Conservation (phyloP, 1,140 invertebrate species). For the Sarcophaga bullata region DNA sequence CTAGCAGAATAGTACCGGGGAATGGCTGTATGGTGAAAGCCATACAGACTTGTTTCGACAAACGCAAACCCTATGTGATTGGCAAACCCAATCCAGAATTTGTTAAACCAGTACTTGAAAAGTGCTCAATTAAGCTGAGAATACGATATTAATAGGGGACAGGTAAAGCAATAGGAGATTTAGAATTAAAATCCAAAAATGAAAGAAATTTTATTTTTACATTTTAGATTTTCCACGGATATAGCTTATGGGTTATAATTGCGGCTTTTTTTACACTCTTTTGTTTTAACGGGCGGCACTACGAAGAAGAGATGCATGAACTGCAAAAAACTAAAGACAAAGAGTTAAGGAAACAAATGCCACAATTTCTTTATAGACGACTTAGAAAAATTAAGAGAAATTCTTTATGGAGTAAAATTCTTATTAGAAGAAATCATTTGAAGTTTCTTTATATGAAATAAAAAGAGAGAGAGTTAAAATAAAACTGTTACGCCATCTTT, state of each 20-base stretch:
- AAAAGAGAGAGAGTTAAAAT: no score
- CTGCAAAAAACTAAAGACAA: conserved; percentile 69
- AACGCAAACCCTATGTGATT: conserved; percentile 82
- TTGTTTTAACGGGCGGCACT: conserved; percentile 88
- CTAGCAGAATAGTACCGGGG: conserved; percentile 71
- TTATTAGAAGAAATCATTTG: no score
- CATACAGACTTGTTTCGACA: conserved; percentile 79
- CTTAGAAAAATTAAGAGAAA: conserved; percentile 71
- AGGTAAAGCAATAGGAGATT: conserved; percentile 67
- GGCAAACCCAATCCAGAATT: conserved; percentile 76
- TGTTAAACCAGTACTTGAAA: conserved; percentile 52
- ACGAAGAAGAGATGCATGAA: conserved; percentile 73
- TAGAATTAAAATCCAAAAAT: conserved; percentile 27
- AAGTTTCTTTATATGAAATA: no score
- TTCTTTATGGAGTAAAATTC: background rate
- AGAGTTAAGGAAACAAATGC: conserved; percentile 76
- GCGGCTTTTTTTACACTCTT: conserved; percentile 85
- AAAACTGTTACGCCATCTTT: no score
- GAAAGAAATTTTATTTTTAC: no score
- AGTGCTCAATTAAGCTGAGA: conserved; percentile 75
- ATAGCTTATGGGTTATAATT: conserved; percentile 85
- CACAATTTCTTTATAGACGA: conserved; percentile 80
- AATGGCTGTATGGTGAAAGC: conserved; percentile 87
- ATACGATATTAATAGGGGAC: conserved; percentile 96
- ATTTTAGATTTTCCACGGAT: conserved; percentile 83